Evolutionary conservation across 2,797 vertebrate species (phyloP).

Genomic region (Sebastes iracundus): DNA sequence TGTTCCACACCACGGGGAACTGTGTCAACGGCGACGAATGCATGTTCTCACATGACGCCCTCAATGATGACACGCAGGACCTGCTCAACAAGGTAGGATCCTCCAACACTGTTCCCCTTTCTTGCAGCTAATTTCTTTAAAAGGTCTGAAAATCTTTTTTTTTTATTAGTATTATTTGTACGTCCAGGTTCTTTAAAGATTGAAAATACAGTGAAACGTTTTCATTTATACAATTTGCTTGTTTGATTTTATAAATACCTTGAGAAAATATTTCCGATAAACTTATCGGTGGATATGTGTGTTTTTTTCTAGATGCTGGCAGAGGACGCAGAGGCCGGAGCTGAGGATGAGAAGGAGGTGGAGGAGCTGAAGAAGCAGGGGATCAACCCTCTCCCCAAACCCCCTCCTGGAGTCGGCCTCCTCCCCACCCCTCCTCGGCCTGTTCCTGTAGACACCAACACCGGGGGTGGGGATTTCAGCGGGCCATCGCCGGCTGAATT

Average conservation of each 20-base stretch:
- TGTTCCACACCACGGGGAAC: constrained; percentile 95
- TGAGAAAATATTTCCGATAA: neutral
- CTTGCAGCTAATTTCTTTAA: neutral
- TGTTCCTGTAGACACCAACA: constrained; percentile 70
- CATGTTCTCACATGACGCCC: constrained; percentile 94
- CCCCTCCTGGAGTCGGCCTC: constrained; percentile 93
- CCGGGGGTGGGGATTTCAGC: constrained; percentile 74
- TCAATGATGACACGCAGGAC: constrained; percentile 92
- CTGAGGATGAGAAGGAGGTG: constrained; percentile 96
- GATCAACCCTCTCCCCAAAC: constrained; percentile 95
- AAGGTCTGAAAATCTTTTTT: neutral
- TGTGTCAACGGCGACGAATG: constrained; percentile 96
- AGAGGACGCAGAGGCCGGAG: constrained; percentile 93
- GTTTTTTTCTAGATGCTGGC: constrained; percentile 88
- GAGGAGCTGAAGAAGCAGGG: constrained; percentile 97
- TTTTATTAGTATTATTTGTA: neutral
- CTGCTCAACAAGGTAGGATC: constrained; percentile 90
- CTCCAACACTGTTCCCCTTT: neutral
- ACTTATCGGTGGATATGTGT: neutral
- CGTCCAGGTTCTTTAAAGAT: neutral
- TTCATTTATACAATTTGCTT: neutral
- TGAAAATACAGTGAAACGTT: neutral
- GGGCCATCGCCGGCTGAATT: constrained; percentile 64
- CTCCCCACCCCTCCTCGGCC: constrained; percentile 92
- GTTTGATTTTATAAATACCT: neutral